These are phyloP conservation scores for Sinocyclocheilus grahami DNA, from an alignment of 2,113 vertebrate genomes.

Conservation along the genomic window DNA sequence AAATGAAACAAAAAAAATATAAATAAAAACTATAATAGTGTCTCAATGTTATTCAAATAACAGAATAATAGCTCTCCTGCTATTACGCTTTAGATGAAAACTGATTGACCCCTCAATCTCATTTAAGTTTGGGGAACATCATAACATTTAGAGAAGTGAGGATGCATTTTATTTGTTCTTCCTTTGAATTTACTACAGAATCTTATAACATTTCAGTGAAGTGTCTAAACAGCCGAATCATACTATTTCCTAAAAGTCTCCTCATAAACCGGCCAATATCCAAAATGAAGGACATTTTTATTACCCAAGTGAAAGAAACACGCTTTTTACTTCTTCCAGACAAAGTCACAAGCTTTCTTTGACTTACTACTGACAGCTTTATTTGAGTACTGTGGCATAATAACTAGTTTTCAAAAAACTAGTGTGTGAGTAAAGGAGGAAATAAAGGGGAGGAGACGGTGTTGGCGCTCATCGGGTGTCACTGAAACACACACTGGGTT, in stretches of 20 bases:
- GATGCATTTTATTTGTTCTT: constrained; percentile 64
- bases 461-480: constrained; percentile 42
- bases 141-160: constrained; percentile 66
- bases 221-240: background rate
- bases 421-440: background rate
- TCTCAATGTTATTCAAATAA: too few relatives aligned
- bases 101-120: constrained; percentile 55
- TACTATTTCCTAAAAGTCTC: background rate
- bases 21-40: too few relatives aligned
- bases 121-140: constrained; percentile 17
- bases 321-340: background rate
- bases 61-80: too few relatives aligned
- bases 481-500: constrained; percentile 68
- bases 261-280: constrained; percentile 39
- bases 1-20: too few relatives aligned
- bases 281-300: constrained; percentile 11
- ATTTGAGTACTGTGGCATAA: background rate
- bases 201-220: constrained; percentile 2
- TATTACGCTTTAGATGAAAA: background rate
- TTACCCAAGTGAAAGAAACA: background rate
- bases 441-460: background rate
- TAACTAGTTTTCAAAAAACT: background rate
- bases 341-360: background rate
- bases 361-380: background rate
- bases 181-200: constrained; percentile 11